Conservation (phyloP, 2,113 vertebrate species). For the Spilogale gracilis region DNA sequence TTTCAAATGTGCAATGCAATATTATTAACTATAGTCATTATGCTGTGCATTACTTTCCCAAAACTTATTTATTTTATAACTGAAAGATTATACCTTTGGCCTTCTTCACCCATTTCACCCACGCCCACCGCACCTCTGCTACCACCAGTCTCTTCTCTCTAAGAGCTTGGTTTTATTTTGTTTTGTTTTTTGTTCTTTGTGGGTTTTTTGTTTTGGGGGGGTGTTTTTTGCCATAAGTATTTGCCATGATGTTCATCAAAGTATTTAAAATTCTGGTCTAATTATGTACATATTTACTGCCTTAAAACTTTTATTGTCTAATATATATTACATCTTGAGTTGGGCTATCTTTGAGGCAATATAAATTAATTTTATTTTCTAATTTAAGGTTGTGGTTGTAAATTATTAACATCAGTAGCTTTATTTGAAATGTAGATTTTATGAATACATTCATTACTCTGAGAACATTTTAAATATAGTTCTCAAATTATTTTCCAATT, state of each 20-base stretch:
- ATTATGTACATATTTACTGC: slow-evolving; percentile 44
- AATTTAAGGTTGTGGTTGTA: slow-evolving; percentile 69
- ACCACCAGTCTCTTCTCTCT: neutral
- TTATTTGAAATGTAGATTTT: slow-evolving; percentile 74
- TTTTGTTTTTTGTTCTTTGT: neutral
- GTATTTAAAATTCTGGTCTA: slow-evolving; percentile 56
- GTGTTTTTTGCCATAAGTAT: neutral
- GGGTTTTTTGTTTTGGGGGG: too few relatives aligned
- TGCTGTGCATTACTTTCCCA: neutral
- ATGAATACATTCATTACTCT: slow-evolving; percentile 66
- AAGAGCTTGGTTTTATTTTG: neutral
- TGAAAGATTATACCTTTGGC: neutral
- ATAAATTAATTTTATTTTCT: slow-evolving; percentile 71
- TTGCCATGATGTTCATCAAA: slow-evolving; percentile 37
- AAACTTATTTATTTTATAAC: neutral
- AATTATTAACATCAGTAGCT: slow-evolving; percentile 66
- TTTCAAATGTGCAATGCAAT: neutral
- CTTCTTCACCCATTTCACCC: neutral
- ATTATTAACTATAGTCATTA: neutral
- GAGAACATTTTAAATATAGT: slow-evolving; percentile 71
- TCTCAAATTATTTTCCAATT: slow-evolving; percentile 67
- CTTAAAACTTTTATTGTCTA: slow-evolving; percentile 62
- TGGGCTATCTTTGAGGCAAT: slow-evolving; percentile 50
- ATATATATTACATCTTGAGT: slow-evolving; percentile 37
- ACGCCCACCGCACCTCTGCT: neutral